Evolutionary conservation across 2,113 vertebrate genomes (phyloP).

Genomic region (Zosterops borbonicus): DNA sequence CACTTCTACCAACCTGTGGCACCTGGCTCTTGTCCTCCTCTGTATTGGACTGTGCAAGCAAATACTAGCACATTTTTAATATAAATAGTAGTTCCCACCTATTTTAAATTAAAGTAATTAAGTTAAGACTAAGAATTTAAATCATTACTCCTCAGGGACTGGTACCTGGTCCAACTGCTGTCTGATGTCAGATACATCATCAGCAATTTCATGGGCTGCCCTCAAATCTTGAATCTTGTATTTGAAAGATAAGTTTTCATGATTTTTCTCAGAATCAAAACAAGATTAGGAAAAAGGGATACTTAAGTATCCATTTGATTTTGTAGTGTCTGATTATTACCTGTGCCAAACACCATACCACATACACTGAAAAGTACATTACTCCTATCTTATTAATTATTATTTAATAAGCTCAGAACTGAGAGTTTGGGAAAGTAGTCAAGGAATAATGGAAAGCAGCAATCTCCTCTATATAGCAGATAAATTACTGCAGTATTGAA

Average conservation of each 20-base stretch:
- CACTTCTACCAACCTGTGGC: not conserved
- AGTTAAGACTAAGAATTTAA: not conserved
- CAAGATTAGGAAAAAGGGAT: not conserved
- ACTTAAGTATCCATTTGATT: not conserved
- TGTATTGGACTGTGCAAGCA: not conserved
- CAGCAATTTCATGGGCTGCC: not conserved
- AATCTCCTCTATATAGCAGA: not conserved
- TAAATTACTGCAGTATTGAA: not conserved
- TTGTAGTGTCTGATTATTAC: not conserved
- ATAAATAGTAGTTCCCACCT: not conserved
- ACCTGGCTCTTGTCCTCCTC: not conserved
- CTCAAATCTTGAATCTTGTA: not conserved
- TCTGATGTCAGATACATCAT: not conserved
- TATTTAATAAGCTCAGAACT: not conserved
- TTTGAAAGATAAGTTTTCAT: not conserved
- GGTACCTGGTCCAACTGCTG: not conserved
- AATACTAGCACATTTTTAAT: not conserved
- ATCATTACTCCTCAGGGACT: not conserved
- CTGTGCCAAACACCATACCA: not conserved
- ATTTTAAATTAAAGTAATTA: not conserved
- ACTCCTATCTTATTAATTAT: not conserved
- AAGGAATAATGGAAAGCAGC: not conserved
- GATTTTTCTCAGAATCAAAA: not conserved
- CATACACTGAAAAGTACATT: not conserved
- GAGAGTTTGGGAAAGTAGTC: not conserved